Base-by-base conservation (phyloP, 2,113 vertebrate species). In the Phoenicopterus ruber region DNA sequence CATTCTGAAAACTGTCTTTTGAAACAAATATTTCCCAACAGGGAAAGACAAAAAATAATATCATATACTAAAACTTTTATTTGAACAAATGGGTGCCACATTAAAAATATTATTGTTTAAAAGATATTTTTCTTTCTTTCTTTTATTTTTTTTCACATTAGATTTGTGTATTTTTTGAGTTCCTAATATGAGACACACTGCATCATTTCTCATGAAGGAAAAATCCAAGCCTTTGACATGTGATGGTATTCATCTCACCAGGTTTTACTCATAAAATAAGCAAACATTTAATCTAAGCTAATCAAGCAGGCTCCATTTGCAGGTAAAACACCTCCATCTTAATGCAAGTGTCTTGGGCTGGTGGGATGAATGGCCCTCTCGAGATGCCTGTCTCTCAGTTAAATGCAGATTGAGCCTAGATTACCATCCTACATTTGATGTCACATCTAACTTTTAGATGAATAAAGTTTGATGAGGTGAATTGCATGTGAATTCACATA, bases 141-240 rank as follows among this genome's bases (percentile, higher is more conserved):
- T 67, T 62, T 79, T 17, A 1, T 40, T 38, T 8, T 66, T 58
- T n/a, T 50, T 49, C 9, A 36, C 7, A 16, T 71, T 34, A 52
- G 17, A 4, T 36, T 36, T 71, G 4, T 54, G 25, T 7, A 18
- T 32, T 89, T 82, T 86, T 80, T 50, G 7, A 67, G 34, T 81
- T 73, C 16, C 29, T 77, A 38, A 6, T n/a, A 13, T 17, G 4
- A 0, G 13, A 49, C 13, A 57, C 1, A 0, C 6, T 0, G 0
- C 22, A 38, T 29, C 7, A 38, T 21, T 58, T 63, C 25, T 88
- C 11, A 40, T 24, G 34, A 74, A 80, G 24, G 34, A 61, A 52
- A 57, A 52, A 6, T 36, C n/a, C 28, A 62, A 54, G 28, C 14
- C 7, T 91, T 88, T 82, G 21, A 20, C 26, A 19, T 11, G 5